Base-by-base conservation (phyloP, 2,113 vertebrate genomes). In the Pao palembangensis region DNA sequence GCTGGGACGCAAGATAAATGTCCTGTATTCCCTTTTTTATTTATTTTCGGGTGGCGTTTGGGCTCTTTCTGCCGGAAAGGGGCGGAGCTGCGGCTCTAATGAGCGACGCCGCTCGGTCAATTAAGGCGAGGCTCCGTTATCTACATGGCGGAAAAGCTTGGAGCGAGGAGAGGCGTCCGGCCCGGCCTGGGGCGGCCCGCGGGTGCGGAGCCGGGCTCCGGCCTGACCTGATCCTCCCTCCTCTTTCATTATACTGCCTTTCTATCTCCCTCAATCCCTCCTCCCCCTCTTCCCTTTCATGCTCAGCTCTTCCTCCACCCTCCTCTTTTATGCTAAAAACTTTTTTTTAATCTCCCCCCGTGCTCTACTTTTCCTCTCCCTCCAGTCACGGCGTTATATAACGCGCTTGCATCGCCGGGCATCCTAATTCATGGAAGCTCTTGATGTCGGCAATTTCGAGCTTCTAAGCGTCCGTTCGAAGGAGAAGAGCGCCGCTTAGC, bases 61-160 rank as follows among this genome's bases (percentile, higher is more conserved):
- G 80, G 72, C 81, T 78, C 68, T 58, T 71, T 76, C 64, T 55
- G 19, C 19, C 8, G 3, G 49, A 13, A 52, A 20, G 3, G 21
- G n/a, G 6, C 44, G 15, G n/a, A 16, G 8, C 15, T 6, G 44
- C 44, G 44, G 47, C 47, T 81, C 85, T 86, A 86, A 86, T 80
- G 87, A 86, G 82, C 59, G 76, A 18, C 78, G 42, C n/a, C 49
- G 75, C 83, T 61, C 74, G 31, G 73, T 81, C 87, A 89, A 87
- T 89, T 89, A 87, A 79, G 77, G 61, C 69, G 84, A 81, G 71
- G 81, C 83, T 83, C 86, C 85, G 87, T 89, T 87, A 89, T 88
- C 82, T 58, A 82, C 81, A 88, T 84, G 80, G 84, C 71, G 76
- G 76, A 76, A 74, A 5, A 71, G 81, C 71, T 64, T 68, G 52